These are phyloP conservation scores for Mylabris phalerata DNA, from an alignment of 1,140 invertebrate species.

Conservation along the genomic window DNA sequence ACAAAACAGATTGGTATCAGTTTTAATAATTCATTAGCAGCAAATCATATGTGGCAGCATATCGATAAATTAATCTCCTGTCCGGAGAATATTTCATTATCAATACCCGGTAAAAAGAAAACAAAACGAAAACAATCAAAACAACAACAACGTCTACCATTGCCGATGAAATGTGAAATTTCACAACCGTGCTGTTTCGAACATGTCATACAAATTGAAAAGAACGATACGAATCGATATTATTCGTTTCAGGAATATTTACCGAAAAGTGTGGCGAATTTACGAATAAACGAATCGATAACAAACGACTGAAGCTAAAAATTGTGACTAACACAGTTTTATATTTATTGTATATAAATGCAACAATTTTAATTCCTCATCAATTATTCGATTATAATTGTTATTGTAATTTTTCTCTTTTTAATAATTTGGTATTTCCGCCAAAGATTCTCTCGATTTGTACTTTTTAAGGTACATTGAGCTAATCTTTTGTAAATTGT, in stretches of 20 bases:
- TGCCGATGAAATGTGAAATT: constrained; percentile 75
- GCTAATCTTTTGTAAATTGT: too few species aligned
- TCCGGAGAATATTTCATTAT: constrained; percentile 74
- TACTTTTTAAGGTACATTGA: too few species aligned
- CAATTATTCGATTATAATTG: neutral
- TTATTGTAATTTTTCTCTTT: neutral
- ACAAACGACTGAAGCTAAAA: neutral
- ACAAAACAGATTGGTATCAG: constrained; percentile 57
- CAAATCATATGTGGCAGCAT: constrained; percentile 61
- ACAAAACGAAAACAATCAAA: constrained; percentile 49
- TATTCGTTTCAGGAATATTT: constrained; percentile 56
- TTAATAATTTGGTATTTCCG: too few species aligned
- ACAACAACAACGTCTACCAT: constrained; percentile 40
- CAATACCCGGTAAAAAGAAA: constrained; percentile 55
- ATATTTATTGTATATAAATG: neutral
- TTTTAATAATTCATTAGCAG: constrained; percentile 70
- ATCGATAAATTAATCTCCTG: constrained; percentile 66
- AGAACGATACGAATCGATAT: constrained; percentile 57
- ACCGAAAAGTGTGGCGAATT: constrained; percentile 9
- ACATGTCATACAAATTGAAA: constrained; percentile 74
- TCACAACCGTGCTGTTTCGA: constrained; percentile 82
- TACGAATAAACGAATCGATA: constrained; percentile 4
- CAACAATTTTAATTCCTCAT: neutral
- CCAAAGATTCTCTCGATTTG: too few species aligned
- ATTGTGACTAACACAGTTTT: neutral